Percentiles rank a stretch among this genome's conserved stretches.
phyloP scores from a whole-genome alignment of 1,140 invertebrate genomes.

The Magallana gigas region DNA sequence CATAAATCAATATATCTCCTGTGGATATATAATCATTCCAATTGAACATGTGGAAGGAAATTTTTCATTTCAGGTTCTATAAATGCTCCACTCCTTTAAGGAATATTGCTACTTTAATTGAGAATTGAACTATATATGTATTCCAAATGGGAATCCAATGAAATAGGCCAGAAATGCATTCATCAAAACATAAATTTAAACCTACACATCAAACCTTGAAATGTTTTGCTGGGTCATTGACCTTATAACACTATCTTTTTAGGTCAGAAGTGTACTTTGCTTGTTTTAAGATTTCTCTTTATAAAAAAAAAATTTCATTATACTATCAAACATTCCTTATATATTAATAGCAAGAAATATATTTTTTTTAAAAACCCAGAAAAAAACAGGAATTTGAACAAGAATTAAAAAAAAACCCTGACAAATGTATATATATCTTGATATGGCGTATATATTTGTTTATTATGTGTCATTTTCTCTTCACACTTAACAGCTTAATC shows the following conservation, averaged over 20 bases:
- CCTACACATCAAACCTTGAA: background rate
- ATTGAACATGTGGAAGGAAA: background rate
- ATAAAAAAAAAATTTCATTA: background rate
- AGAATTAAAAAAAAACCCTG: too few relatives aligned
- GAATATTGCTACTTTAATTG: background rate
- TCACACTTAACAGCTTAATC: background rate
- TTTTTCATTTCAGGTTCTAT: background rate
- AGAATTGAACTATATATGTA: background rate
- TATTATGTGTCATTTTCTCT: too few relatives aligned
- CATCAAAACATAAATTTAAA: background rate
- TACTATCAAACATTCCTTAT: background rate
- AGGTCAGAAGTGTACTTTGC: background rate
- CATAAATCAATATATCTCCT: conserved; percentile 16
- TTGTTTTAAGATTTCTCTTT: background rate
- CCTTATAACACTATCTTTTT: background rate
- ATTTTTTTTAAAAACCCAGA: too few relatives aligned
- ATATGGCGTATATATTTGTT: too few relatives aligned
- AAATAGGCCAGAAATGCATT: background rate
- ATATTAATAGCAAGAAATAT: too few relatives aligned
- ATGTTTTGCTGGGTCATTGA: background rate
- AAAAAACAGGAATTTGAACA: too few relatives aligned
- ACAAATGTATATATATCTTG: too few relatives aligned
- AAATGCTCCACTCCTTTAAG: background rate
- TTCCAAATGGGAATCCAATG: background rate
- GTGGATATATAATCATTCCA: background rate